These are phyloP conservation scores for Drymonia ruficornis DNA, from an alignment of 2,888 invertebrate species.

Conservation along the genomic window DNA sequence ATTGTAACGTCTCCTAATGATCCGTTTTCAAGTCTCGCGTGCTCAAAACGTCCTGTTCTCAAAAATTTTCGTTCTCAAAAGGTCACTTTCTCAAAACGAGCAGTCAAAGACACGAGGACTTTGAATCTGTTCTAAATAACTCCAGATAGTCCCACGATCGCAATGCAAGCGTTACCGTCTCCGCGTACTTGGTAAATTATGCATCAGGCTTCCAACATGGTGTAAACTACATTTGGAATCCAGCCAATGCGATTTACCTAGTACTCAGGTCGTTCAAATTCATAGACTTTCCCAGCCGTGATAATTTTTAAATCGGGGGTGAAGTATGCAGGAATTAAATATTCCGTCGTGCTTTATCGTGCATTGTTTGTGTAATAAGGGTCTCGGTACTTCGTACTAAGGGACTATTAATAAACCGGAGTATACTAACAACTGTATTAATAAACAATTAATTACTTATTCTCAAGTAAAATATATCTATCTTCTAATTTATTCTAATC, in stretches of 20 bases:
- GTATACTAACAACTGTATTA: too few relatives aligned
- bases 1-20: too few relatives aligned
- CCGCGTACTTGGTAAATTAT: slow-evolving; percentile 5
- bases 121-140: neutral
- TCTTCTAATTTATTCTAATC: too few relatives aligned
- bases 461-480: too few relatives aligned
- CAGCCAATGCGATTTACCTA: slow-evolving; percentile 6
- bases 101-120: neutral
- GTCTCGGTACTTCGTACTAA: too few relatives aligned
- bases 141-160: slow-evolving; percentile 1
- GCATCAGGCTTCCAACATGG: slow-evolving; percentile 5
- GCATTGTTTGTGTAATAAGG: neutral
- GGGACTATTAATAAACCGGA: too few relatives aligned
- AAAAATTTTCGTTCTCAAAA: too few relatives aligned
- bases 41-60: too few relatives aligned
- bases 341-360: neutral
- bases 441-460: too few relatives aligned
- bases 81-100: too few relatives aligned
- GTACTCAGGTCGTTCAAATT: slow-evolving; percentile 7
- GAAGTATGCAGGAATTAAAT: neutral
- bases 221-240: slow-evolving; percentile 7
- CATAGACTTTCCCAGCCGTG: neutral
- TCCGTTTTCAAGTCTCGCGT: too few relatives aligned
- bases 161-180: slow-evolving; percentile 6
- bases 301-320: neutral